Conservation (phyloP, 1,140 invertebrate species). For the Lasaia peninsularis region DNA sequence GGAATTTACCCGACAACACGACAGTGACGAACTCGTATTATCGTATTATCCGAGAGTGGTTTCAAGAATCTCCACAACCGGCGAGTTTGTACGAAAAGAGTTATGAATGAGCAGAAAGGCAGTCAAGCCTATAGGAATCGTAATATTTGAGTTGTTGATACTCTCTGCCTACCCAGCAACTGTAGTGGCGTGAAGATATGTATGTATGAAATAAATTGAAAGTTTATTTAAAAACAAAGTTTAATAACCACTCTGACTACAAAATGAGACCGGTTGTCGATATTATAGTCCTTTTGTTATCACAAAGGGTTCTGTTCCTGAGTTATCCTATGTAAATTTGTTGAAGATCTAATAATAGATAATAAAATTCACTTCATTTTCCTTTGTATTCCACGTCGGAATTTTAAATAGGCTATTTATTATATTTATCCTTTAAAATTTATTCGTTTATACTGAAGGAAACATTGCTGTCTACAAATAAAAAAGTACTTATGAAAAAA, state of each 20-base stretch:
- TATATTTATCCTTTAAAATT: background rate
- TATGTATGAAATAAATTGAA: background rate
- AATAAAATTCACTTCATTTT: constrained; percentile 4
- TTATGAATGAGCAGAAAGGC: too few species aligned
- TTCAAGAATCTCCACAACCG: too few species aligned
- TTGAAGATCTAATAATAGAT: constrained; percentile 9
- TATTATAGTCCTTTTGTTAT: constrained; percentile 3
- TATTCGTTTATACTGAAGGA: background rate
- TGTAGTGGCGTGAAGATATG: too few species aligned
- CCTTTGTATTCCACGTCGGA: background rate
- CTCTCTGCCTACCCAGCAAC: too few species aligned
- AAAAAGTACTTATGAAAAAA: too few species aligned
- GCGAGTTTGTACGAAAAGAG: too few species aligned
- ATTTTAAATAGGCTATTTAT: background rate
- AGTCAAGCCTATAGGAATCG: too few species aligned
- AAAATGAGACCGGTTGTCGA: background rate
- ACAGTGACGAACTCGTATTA: too few species aligned
- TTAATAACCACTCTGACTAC: background rate
- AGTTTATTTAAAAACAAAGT: background rate
- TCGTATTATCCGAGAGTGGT: too few species aligned
- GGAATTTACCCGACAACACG: too few species aligned
- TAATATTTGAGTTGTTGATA: too few species aligned
- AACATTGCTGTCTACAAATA: too few species aligned
- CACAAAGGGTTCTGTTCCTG: background rate
- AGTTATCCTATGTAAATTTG: constrained; percentile 5